A percentile compares a stretch with the other conserved stretches of the same genome.
These are phyloP conservation scores for Tortrix viridana DNA, from an alignment of 2,888 invertebrate species.

Conservation along the genomic window DNA sequence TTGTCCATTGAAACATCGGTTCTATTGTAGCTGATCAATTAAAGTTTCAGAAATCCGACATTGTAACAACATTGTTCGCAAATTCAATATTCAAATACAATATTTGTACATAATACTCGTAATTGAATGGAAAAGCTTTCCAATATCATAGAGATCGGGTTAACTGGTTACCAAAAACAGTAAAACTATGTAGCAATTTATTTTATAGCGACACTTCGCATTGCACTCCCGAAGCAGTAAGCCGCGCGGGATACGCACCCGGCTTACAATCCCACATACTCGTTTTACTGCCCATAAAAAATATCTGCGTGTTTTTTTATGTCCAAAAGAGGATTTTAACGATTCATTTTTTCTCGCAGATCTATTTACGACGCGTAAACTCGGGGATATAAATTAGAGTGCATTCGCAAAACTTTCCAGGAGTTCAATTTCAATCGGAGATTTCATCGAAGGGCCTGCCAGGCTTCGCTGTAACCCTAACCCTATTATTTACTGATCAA, in stretches of 20 bases:
- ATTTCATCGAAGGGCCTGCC: conserved; percentile 17
- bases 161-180: not conserved
- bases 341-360: conserved; percentile 50
- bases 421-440: conserved; percentile 30
- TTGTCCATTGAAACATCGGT: too few species aligned
- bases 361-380: conserved; percentile 37
- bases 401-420: conserved; percentile 27
- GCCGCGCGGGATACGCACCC: conserved; percentile 24
- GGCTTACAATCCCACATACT: conserved; percentile 59
- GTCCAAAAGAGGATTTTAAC: conserved; percentile 52
- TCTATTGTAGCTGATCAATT: too few species aligned
- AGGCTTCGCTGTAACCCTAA: conserved; percentile 26
- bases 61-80: too few species aligned
- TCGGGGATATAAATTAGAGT: conserved; percentile 32
- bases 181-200: conserved; percentile 13
- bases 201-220: conserved; percentile 40
- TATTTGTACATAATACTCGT: too few species aligned
- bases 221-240: conserved; percentile 45
- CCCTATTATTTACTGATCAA: conserved; percentile 1
- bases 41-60: too few species aligned
- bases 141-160: too few species aligned
- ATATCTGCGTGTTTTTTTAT: conserved; percentile 63
- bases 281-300: conserved; percentile 69
- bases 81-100: too few species aligned
- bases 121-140: too few species aligned